Percentiles rank a stretch among this genome's conserved stretches.
Evolutionary conservation across 2,888 invertebrate species (phyloP).

Genomic region (Thymelicus lineola): DNA sequence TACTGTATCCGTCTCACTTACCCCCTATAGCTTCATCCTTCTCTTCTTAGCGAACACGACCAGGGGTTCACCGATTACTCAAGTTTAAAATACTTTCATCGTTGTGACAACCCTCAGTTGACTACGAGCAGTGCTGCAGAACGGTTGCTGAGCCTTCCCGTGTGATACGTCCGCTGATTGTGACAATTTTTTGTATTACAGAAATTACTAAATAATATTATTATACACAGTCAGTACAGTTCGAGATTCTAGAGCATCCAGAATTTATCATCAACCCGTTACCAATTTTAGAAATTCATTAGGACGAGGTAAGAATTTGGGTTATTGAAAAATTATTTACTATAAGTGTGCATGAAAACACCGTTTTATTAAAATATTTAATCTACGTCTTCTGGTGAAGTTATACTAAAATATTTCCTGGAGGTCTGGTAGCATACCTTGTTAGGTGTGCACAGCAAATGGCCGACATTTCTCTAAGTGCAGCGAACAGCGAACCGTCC

Average conservation of each 20-base stretch:
- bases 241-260: constrained; percentile 37
- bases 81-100: constrained; percentile 78
- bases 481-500: constrained; percentile 50
- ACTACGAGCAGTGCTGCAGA: constrained; percentile 67
- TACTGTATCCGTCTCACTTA: constrained; percentile 64
- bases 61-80: constrained; percentile 71
- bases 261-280: constrained; percentile 13
- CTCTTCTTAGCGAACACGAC: constrained; percentile 49
- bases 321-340: constrained; percentile 13
- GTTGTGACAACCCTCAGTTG: constrained; percentile 73
- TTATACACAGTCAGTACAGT: constrained; percentile 48
- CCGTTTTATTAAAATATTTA: background rate
- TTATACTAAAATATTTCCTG: constrained; percentile 21
- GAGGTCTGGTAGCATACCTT: constrained; percentile 46
- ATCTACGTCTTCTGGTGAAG: background rate
- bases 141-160: constrained; percentile 54
- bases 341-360: constrained; percentile 33
- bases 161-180: constrained; percentile 61
- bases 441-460: constrained; percentile 60
- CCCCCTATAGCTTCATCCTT: constrained; percentile 58
- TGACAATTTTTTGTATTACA: constrained; percentile 65
- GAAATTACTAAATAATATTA: constrained; percentile 44
- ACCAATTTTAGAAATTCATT: constrained; percentile 50
- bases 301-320: constrained; percentile 58
- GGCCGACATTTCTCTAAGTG: constrained; percentile 65